Evolutionary conservation across 1,140 invertebrate species (phyloP), one percentile per base, ranked within the genome.

Genomic region (Daktulosphaira vitifoliae): DNA sequence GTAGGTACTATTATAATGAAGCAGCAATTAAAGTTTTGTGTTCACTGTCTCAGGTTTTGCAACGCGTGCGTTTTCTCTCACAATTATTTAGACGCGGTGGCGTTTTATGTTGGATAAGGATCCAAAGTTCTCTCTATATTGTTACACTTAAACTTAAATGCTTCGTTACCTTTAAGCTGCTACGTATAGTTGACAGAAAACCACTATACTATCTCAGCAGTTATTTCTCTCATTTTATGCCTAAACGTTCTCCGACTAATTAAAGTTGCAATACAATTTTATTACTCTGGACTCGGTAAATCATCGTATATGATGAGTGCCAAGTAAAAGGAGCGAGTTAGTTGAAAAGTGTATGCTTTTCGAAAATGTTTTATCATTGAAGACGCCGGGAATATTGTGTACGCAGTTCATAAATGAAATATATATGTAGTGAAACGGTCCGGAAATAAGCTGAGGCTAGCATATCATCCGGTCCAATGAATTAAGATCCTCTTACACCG

Each of bases 241-340:
- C 4, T 15, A 42, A 25, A 62, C 42, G 46, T 62, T 62, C 46
- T 46, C 56, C 56, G 26, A 62, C 56, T 39, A 62, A 62, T 62
- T 62, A 62, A 62, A 62, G 56, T 62, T 48, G 56, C 56, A 62
- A 48, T 39, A 22, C 46, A 62, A 62, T 62, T 62, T 39, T 29
- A n/a, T 13, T 44, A 44, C 37, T 8, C 26, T 23, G 39, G 18
- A 18, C 15, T 11, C 38, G 1, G 38, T n/a, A n/a, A n/a, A n/a
- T n/a, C n/a, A n/a, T n/a, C n/a, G n/a, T n/a, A n/a, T n/a, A n/a
- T n/a, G n/a, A n/a, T n/a, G n/a, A n/a, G n/a, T n/a, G n/a, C n/a
- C n/a, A n/a, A n/a, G n/a, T n/a, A n/a, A n/a, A n/a, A n/a, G n/a
- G 22, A 20, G 38, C 9, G 23, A 18, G 52, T 9, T 52, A 11